Percentiles rank a stretch among this genome's conserved stretches.
These are phyloP conservation scores for Mesocentrotus franciscanus DNA, from an alignment of 53 echinoderm and acorn worm species.

Conservation along the genomic window DNA sequence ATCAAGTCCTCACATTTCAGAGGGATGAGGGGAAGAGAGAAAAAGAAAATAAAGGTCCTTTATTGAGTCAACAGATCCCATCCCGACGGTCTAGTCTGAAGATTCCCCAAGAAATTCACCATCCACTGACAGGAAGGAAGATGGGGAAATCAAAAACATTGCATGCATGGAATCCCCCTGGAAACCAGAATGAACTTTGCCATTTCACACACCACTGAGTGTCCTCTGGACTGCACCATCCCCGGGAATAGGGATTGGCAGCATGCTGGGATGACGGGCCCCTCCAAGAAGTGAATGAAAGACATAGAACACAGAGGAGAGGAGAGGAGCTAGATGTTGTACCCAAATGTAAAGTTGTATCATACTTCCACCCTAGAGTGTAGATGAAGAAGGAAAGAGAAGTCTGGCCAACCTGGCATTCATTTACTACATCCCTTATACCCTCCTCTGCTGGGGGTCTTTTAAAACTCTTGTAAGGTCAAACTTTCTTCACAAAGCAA, in stretches of 20 bases:
- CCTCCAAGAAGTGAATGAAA: slow-evolving; percentile 38
- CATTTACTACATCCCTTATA: background rate
- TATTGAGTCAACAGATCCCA: slow-evolving; percentile 19
- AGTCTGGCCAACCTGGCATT: background rate
- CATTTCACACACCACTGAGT: slow-evolving; percentile 55
- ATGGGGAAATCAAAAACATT: slow-evolving; percentile 62
- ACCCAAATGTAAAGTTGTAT: background rate
- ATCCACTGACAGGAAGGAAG: slow-evolving; percentile 58
- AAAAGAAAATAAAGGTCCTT: background rate
- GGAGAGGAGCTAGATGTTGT: background rate
- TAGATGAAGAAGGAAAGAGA: background rate
- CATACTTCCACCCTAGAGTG: background rate
- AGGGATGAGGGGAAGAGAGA: background rate
- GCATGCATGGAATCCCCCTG: slow-evolving; percentile 64
- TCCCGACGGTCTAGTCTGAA: slow-evolving; percentile 26
- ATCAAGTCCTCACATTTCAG: background rate
- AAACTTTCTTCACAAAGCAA: background rate
- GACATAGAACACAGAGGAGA: background rate
- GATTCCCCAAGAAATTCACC: slow-evolving; percentile 14
- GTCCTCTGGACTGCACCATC: slow-evolving; percentile 62
- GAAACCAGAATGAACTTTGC: slow-evolving; percentile 53
- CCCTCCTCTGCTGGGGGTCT: background rate
- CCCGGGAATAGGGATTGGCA: slow-evolving; percentile 52
- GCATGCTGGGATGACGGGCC: slow-evolving; percentile 39
- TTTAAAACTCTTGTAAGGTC: background rate